Evolutionary conservation across 2,888 invertebrate genomes (phyloP), one percentile per base, ranked within the genome.

Genomic region (Agapetus fuscipes): DNA sequence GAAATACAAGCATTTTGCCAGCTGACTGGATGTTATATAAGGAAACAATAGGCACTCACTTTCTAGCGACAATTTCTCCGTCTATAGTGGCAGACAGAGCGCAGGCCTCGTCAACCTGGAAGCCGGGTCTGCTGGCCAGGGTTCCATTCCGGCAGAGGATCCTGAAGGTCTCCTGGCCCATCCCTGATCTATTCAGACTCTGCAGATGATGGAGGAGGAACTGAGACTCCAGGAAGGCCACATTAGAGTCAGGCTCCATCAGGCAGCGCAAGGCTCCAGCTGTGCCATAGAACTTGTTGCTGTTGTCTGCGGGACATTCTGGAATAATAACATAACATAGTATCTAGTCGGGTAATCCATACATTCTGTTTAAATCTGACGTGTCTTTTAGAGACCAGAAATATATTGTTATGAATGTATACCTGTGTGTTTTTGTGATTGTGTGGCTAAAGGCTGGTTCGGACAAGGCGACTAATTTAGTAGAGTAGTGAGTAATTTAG

Each of bases 71-170:
- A n/a, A 80, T 66, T 59, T 78, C 79, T 11, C 76, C 74, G 46
- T 76, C 75, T 2, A 77, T 73, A 1, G 76, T 71, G 14, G 67
- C 60, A 0, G 76, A 68, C 6, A 80, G 59, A 1, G 74, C 63
- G 46, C 78, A 78, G 40, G 54, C 52, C 4, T 68, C 62, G 43
- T 75, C 73, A 1, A 77, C 62, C 20, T 54, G 41, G 12, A 76
- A 61, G 1, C 77, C 78, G 3, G 67, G 46, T 30, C 46, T 44
- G 1, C 44, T 38, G 0, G 76, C 72, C 16, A 78, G 53, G 0
- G 69, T 61, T 50, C 78, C 77, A 57, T 80, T 77, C 36, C 68
- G 64, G 53, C 79, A 78, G 1, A 81, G 58, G 0, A 75, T 72
- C 2, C 72, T 64, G 54, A 69, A 74, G 25, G 65, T 54, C 2